These are phyloP conservation scores for Microctenopoma lineatum DNA, from an alignment of 2,797 vertebrate species.

Conservation along the genomic window DNA sequence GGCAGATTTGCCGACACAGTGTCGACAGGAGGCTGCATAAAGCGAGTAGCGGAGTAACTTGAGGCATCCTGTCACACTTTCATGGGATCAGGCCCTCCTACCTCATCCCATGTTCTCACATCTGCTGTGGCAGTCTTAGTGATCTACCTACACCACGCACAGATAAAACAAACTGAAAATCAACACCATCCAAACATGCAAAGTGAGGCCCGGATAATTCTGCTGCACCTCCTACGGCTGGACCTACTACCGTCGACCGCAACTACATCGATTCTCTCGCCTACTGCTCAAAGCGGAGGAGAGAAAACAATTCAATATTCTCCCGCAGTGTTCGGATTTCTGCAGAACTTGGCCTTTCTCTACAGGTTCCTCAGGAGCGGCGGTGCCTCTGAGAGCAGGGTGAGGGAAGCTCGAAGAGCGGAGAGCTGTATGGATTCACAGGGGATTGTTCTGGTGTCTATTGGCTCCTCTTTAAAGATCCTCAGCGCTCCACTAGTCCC, in stretches of 20 bases:
- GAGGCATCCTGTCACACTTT: slow-evolving; percentile 9
- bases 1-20: slow-evolving; percentile 36
- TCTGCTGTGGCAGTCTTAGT: slow-evolving; percentile 9
- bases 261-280: slow-evolving; percentile 55
- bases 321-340: slow-evolving; percentile 36
- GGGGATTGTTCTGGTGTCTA: slow-evolving; percentile 24
- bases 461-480: slow-evolving; percentile 41
- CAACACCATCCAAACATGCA: slow-evolving; percentile 22
- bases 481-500: slow-evolving; percentile 18
- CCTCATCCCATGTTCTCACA: slow-evolving; percentile 22
- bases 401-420: slow-evolving; percentile 1
- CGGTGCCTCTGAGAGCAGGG: slow-evolving; percentile 23
- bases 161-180: not conserved
- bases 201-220: slow-evolving; percentile 38
- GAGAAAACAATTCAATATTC: slow-evolving; percentile 57
- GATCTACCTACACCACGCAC: not conserved
- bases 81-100: not conserved
- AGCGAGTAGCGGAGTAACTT: slow-evolving; percentile 22
- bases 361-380: slow-evolving; percentile 30
- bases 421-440: slow-evolving; percentile 30
- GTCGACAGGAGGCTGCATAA: slow-evolving; percentile 35
- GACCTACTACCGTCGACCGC: slow-evolving; percentile 46
- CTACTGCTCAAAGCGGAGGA: slow-evolving; percentile 55
- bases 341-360: slow-evolving; percentile 23
- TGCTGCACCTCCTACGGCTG: slow-evolving; percentile 46